These are phyloP conservation scores for Orchesella flavescens DNA, from an alignment of 2,888 invertebrate genomes.

Conservation along the genomic window DNA sequence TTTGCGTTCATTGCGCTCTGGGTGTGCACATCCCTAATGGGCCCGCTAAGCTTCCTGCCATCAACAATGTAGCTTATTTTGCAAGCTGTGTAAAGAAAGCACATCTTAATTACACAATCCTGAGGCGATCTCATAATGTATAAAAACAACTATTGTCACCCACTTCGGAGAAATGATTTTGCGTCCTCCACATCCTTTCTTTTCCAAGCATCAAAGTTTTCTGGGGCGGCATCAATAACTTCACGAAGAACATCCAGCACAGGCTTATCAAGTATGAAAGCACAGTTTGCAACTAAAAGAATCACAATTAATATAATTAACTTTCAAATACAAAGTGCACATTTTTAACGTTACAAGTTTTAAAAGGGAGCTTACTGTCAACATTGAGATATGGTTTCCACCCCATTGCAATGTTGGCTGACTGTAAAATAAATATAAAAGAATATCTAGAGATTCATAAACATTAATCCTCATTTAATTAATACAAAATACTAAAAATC, in stretches of 20 bases:
- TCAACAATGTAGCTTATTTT: not conserved
- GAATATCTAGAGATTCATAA: not conserved
- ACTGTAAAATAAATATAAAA: not conserved
- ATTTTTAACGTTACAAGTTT: not conserved
- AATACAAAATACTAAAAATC: not conserved
- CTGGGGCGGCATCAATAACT: not conserved
- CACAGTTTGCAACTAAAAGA: constrained; percentile 29
- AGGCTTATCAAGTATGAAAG: constrained; percentile 13
- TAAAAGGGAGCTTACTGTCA: constrained; percentile 27
- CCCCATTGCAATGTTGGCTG: constrained; percentile 57
- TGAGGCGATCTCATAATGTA: no score
- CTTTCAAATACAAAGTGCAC: no score
- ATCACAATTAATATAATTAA: not conserved
- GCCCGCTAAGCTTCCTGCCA: constrained; percentile 14
- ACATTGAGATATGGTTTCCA: constrained; percentile 62
- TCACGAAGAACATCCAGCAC: constrained; percentile 21
- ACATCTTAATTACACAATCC: no score
- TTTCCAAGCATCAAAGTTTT: no score
- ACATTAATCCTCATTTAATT: not conserved
- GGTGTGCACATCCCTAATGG: constrained; percentile 8
- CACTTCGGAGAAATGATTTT: no score
- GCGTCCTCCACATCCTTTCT: no score
- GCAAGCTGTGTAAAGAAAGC: constrained; percentile 15
- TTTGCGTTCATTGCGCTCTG: not conserved
- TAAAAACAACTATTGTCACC: no score